Conservation (phyloP, 2,797 vertebrate species). For the Siniperca obscura region DNA sequence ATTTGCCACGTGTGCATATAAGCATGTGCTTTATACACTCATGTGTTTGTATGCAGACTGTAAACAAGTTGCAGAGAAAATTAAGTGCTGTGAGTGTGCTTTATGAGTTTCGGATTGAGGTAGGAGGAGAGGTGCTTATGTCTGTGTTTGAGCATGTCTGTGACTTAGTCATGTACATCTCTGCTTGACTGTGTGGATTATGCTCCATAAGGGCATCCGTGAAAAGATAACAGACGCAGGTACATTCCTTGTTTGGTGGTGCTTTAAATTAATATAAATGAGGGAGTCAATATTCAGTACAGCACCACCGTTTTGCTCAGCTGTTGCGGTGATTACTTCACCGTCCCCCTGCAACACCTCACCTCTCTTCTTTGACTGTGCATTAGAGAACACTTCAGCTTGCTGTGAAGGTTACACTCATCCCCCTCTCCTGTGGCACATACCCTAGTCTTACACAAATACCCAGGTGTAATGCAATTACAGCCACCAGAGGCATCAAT, state of each 20-base stretch:
- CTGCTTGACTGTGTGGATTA: slow-evolving; percentile 42
- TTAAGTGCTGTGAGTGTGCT: slow-evolving; percentile 23
- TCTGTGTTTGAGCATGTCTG: slow-evolving; percentile 30
- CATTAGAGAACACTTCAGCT: slow-evolving; percentile 44
- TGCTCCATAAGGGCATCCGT: slow-evolving; percentile 30
- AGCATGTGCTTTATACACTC: slow-evolving; percentile 5
- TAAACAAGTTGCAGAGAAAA: slow-evolving; percentile 1
- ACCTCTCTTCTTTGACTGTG: slow-evolving; percentile 50
- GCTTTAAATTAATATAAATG: slow-evolving; percentile 76
- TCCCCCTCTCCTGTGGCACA: slow-evolving; percentile 38
- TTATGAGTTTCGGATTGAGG: slow-evolving; percentile 14
- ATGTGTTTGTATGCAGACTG: slow-evolving; percentile 8
- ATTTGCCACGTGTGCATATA: slow-evolving; percentile 1
- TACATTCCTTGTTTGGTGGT: slow-evolving; percentile 49
- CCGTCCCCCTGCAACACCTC: slow-evolving; percentile 30
- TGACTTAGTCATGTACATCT: slow-evolving; percentile 38
- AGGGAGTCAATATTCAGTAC: slow-evolving; percentile 68
- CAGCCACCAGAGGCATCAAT: slow-evolving; percentile 35
- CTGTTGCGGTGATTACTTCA: slow-evolving; percentile 66
- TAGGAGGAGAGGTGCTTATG: background rate
- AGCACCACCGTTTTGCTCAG: slow-evolving; percentile 54
- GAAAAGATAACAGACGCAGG: slow-evolving; percentile 44
- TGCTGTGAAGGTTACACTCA: slow-evolving; percentile 62
- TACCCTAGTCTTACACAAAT: slow-evolving; percentile 56
- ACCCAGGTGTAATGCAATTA: slow-evolving; percentile 49